phyloP scores from a whole-genome alignment of 2,888 invertebrate species.

The Callosobruchus maculatus region DNA sequence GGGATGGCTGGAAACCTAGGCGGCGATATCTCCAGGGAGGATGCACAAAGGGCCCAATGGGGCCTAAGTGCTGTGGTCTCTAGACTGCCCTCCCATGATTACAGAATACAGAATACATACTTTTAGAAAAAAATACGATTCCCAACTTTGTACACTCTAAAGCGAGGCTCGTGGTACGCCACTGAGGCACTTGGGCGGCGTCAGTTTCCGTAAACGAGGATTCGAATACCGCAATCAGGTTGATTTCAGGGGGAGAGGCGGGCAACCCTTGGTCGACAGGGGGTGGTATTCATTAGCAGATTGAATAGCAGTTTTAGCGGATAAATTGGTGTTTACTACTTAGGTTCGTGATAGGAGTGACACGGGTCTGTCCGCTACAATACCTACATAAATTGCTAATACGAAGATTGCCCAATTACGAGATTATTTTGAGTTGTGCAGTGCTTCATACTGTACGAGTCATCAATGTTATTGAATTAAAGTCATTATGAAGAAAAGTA shows the following conservation, averaged over 20 bases:
- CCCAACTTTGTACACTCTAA: too few relatives aligned
- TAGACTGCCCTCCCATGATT: too few relatives aligned
- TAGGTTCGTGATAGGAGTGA: not conserved
- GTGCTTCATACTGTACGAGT: not conserved
- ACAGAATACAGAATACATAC: too few relatives aligned
- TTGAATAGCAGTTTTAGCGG: constrained; percentile 24
- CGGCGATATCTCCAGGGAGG: too few relatives aligned
- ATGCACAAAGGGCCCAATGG: too few relatives aligned
- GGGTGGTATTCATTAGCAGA: not conserved
- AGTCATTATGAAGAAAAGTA: not conserved
- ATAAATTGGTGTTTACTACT: constrained; percentile 35
- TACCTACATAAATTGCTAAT: not conserved
- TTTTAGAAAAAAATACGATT: too few relatives aligned
- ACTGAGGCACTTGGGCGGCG: not conserved
- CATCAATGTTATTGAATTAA: not conserved
- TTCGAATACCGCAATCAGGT: constrained; percentile 48
- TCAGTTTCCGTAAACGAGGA: constrained; percentile 40
- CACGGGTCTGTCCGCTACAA: not conserved
- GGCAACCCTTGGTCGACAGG: not conserved
- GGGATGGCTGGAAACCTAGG: too few relatives aligned
- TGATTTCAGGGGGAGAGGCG: constrained; percentile 32
- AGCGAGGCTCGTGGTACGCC: not conserved
- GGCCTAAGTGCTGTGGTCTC: too few relatives aligned
- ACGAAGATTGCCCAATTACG: not conserved
- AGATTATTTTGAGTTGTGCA: not conserved